phyloP scores from a whole-genome alignment of 2,888 invertebrate genomes.

The Leptopterna dolabrata region DNA sequence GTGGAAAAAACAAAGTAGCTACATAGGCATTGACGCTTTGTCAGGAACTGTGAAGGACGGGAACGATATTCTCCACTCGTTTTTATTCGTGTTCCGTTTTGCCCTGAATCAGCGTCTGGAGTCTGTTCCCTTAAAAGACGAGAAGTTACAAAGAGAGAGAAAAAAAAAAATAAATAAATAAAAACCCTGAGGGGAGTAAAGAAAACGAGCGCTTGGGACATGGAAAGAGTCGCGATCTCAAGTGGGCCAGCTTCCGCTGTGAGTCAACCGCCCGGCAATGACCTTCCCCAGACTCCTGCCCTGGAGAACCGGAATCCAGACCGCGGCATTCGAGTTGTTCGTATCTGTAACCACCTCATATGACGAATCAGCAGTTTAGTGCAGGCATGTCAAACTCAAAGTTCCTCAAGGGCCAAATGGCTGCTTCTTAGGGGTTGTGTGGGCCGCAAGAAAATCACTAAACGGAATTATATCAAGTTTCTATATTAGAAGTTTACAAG shows the following conservation, averaged over 20 bases:
- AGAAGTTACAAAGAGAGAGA: not conserved
- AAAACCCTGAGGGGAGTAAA: not conserved
- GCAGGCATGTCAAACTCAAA: too few species aligned
- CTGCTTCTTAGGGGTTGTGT: too few species aligned
- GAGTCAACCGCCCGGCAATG: not conserved
- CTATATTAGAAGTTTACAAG: too few species aligned
- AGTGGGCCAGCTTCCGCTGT: constrained; percentile 7
- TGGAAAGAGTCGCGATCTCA: not conserved
- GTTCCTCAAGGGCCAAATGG: too few species aligned
- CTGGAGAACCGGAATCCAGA: not conserved
- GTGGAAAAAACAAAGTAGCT: not conserved
- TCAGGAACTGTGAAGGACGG: not conserved
- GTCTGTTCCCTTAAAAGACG: constrained; percentile 8
- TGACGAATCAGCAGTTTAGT: not conserved
- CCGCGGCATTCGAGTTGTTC: not conserved
- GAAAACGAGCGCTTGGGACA: not conserved
- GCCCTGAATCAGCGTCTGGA: not conserved
- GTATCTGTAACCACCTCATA: not conserved
- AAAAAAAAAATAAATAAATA: not conserved
- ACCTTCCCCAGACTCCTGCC: not conserved
- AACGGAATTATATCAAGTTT: too few species aligned
- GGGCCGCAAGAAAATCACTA: too few species aligned
- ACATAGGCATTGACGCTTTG: not conserved
- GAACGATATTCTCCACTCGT: not conserved
- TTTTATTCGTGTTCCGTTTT: not conserved